A percentile compares a stretch with the other conserved stretches of the same genome.
Conservation (phyloP, 2,888 invertebrate species). For the Lampropteryx suffumata region DNA sequence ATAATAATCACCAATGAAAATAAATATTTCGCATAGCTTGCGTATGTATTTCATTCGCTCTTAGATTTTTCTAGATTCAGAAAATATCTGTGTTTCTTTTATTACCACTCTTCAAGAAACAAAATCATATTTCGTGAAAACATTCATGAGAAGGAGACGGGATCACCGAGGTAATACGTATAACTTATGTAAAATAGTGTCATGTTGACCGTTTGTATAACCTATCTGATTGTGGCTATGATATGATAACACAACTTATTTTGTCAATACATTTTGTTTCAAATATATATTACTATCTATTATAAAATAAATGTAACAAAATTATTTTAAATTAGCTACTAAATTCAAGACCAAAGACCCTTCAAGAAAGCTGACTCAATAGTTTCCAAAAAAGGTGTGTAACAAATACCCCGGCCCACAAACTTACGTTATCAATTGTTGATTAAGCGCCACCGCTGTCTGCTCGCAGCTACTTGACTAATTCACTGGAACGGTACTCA, state of each 20-base stretch:
- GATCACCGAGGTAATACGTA: not conserved
- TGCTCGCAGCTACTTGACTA: conserved; percentile 28
- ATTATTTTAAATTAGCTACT: too few relatives aligned
- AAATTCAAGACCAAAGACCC: too few relatives aligned
- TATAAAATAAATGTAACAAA: too few relatives aligned
- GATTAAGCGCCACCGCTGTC: conserved; percentile 12
- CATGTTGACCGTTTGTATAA: not conserved
- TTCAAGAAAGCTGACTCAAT: not conserved
- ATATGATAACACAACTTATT: too few relatives aligned
- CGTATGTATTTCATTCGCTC: conserved; percentile 6
- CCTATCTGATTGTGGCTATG: not conserved
- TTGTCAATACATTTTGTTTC: too few relatives aligned
- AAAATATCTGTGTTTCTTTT: conserved; percentile 19
- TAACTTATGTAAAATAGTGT: conserved; percentile 4
- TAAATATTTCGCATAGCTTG: too few relatives aligned
- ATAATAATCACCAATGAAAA: too few relatives aligned
- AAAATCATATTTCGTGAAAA: conserved; percentile 9
- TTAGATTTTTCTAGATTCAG: conserved; percentile 17
- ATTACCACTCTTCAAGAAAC: conserved; percentile 16
- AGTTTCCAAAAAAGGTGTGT: conserved; percentile 4
- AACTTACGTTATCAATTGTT: conserved; percentile 17
- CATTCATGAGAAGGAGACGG: conserved; percentile 7
- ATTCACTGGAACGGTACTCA: conserved; percentile 25
- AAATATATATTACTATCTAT: too few relatives aligned
- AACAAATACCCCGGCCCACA: not conserved